Conservation (phyloP, 1,140 invertebrate genomes). For the Bemisia tabaci region DNA sequence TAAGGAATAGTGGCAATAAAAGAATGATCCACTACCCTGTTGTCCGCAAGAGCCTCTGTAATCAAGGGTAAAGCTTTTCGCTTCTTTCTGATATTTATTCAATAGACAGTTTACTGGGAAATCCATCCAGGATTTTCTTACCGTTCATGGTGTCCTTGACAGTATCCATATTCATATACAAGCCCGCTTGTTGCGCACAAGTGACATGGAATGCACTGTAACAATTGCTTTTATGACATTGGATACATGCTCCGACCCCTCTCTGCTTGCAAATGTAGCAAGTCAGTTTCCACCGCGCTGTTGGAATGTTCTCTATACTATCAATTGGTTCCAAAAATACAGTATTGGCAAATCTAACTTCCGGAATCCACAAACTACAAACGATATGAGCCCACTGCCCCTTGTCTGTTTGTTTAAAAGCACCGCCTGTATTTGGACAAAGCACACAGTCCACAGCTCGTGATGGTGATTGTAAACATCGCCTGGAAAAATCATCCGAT, state of each 20-base stretch:
- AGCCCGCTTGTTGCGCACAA: conserved; percentile 91
- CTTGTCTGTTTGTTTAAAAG: conserved; percentile 96
- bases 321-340: conserved; percentile 94
- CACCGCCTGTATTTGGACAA: conserved; percentile 95
- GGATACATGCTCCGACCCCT: conserved; percentile 90
- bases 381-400: conserved; percentile 96
- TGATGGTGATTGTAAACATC: conserved; percentile 90
- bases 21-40: too few relatives aligned
- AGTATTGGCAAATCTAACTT: conserved; percentile 94
- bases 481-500: conserved; percentile 17
- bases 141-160: conserved; percentile 42
- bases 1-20: too few relatives aligned
- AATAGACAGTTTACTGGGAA: too few relatives aligned
- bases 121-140: too few relatives aligned
- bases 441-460: conserved; percentile 90
- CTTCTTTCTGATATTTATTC: too few relatives aligned
- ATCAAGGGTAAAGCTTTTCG: too few relatives aligned
- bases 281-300: conserved; percentile 84
- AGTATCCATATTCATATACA: conserved; percentile 92
- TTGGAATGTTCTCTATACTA: conserved; percentile 88
- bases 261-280: conserved; percentile 95
- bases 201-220: conserved; percentile 97
- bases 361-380: conserved; percentile 97
- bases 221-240: conserved; percentile 92
- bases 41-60: too few relatives aligned